Evolutionary conservation across 2,113 vertebrate species (phyloP).

Genomic region (Heterocephalus glaber): DNA sequence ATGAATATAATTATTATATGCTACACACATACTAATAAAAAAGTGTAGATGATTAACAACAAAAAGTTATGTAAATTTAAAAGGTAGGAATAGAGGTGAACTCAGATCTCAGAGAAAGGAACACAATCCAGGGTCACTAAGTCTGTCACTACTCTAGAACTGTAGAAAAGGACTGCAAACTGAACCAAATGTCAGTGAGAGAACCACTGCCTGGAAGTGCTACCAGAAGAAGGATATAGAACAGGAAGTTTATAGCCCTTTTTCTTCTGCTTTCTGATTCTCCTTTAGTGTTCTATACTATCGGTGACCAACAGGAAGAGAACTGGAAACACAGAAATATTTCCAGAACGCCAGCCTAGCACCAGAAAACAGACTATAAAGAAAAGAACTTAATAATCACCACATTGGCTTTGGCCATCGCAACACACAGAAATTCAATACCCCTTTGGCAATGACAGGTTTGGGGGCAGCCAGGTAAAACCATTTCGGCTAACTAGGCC

Average conservation of each 20-base stretch:
- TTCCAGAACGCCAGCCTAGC: not conserved
- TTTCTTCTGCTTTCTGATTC: not conserved
- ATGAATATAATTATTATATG: not conserved
- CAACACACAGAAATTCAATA: not conserved
- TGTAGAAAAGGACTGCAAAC: not conserved
- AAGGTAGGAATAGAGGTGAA: not conserved
- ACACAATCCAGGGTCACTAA: not conserved
- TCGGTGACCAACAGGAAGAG: not conserved
- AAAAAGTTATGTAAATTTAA: not conserved
- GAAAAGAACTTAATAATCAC: not conserved
- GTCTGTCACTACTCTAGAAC: not conserved
- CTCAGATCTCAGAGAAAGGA: not conserved
- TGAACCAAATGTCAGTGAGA: not conserved
- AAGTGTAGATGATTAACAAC: not conserved
- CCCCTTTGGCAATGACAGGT: not conserved
- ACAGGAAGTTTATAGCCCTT: not conserved
- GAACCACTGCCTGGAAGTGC: not conserved
- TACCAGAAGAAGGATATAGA: not conserved
- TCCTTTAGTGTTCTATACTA: not conserved
- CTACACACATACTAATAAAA: not conserved
- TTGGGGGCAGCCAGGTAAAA: not conserved
- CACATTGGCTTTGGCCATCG: not conserved
- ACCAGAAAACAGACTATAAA: not conserved
- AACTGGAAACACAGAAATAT: not conserved
- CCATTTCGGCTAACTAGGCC: not conserved